Evolutionary conservation across 2,797 vertebrate genomes (phyloP), one percentile per base, ranked within the genome.

Genomic region (Parauchenoglanis ngamensis): DNA sequence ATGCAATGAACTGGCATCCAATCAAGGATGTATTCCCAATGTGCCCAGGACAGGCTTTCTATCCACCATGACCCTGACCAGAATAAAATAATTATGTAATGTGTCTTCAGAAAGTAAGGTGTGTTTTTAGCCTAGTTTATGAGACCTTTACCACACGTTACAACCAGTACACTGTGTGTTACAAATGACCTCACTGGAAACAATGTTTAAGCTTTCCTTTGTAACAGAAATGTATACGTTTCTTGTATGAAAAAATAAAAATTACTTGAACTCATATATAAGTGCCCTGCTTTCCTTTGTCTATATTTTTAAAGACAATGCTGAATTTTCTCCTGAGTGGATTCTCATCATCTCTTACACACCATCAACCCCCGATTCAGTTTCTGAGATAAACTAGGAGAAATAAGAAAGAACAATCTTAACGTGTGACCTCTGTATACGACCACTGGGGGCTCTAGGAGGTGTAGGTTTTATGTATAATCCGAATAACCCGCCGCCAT

Each of bases 401-500:
- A 15, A 40, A 52, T 28, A 11, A 75, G 7, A n/a, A 52, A 28
- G n/a, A 77, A 54, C 75, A 54, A 28, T 19, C 13, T 28, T 8
- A 76, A 76, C 11, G 23, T 19, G 35, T 72, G 68, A 44, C 70
- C 70, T 46, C 56, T 10, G 7, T 56, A 31, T 21, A 54, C 13
- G 6, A 28, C 49, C 7, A 8, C 0, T 19, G 8, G 52, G 10
- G 12, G 21, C 21, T 5, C 17, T 3, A 1, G 75, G 15, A 3
- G 52, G 12, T 5, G 2, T 25, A n/a, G 40, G 40, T 49, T 49
- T 49, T 49, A 49, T 49, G 11, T 21, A 1, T 67, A 54, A 68
- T 68, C 61, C 46, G 17, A 68, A 54, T 83, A 52, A 83, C n/a
- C 61, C 46, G 63, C 46, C 57, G 28, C 84, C 75, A 85, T 85